Evolutionary conservation across 2,797 vertebrate genomes (phyloP).

Genomic region (Neomorphus geoffroyi): DNA sequence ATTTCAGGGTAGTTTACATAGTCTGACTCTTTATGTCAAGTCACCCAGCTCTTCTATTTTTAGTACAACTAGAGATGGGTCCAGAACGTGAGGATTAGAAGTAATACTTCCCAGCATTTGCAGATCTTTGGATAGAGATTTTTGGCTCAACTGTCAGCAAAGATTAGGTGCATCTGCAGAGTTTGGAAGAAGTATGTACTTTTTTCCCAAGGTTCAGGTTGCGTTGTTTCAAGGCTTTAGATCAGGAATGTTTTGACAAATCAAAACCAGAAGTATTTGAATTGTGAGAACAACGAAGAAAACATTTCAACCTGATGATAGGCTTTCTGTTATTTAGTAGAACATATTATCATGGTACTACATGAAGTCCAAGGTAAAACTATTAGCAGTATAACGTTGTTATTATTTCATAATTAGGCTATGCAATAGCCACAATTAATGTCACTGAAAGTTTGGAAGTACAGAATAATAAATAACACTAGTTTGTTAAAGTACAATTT

Average conservation of each 20-base stretch:
- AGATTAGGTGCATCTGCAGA: conserved; percentile 19
- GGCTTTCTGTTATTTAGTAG: neutral
- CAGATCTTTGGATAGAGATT: neutral
- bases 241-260: neutral
- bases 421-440: neutral
- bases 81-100: neutral
- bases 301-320: neutral
- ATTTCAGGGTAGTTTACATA: conserved; percentile 31
- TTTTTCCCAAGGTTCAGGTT: neutral
- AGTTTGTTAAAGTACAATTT: neutral
- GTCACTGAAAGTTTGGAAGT: neutral
- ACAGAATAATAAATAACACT: accelerated
- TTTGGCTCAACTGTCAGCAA: neutral
- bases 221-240: neutral
- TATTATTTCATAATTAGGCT: neutral
- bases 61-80: neutral
- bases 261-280: neutral
- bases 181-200: neutral
- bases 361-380: neutral
- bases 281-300: neutral
- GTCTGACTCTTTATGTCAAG: conserved; percentile 12
- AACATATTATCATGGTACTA: neutral
- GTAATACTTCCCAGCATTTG: conserved; percentile 7
- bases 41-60: conserved; percentile 18
- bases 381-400: neutral